Percentiles rank a stretch among this genome's conserved stretches.
Conservation (phyloP, 2,113 vertebrate genomes). For the Choloepus hoffmanni region DNA sequence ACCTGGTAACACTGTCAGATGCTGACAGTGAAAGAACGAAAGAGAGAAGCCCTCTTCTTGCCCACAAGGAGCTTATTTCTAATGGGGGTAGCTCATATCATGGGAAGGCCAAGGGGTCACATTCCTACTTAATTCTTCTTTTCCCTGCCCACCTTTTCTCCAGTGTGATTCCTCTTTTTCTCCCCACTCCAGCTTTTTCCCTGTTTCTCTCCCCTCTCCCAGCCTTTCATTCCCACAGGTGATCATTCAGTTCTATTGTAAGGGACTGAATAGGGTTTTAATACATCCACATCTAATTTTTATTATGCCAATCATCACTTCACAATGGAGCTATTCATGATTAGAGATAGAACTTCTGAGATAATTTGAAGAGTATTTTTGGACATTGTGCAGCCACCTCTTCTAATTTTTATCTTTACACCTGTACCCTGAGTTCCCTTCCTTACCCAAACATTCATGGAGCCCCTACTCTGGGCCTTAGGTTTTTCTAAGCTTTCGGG, state of each 20-base stretch:
- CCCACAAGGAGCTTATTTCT: not conserved
- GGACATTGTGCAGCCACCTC: not conserved
- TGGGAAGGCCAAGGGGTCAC: not conserved
- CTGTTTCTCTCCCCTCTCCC: not conserved
- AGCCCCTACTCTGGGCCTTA: not conserved
- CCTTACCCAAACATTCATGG: not conserved
- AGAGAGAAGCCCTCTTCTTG: not conserved
- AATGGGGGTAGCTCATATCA: not conserved
- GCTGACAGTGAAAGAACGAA: not conserved
- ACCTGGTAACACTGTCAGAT: not conserved
- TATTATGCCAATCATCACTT: not conserved
- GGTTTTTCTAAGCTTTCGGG: not conserved
- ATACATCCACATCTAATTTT: not conserved
- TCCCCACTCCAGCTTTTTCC: not conserved
- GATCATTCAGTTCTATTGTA: not conserved
- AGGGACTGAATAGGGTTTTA: not conserved
- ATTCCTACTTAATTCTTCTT: not conserved
- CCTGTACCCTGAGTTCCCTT: not conserved
- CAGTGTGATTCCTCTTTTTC: not conserved
- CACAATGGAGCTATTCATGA: not conserved
- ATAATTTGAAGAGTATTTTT: constrained; percentile 1
- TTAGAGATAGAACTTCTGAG: not conserved
- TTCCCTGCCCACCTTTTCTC: not conserved
- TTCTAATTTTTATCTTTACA: constrained; percentile 39
- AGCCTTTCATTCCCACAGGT: not conserved